A percentile compares a stretch with the other conserved stretches of the same genome.
Conservation (phyloP, 2,888 invertebrate species). For the Horisme vitalbata region DNA sequence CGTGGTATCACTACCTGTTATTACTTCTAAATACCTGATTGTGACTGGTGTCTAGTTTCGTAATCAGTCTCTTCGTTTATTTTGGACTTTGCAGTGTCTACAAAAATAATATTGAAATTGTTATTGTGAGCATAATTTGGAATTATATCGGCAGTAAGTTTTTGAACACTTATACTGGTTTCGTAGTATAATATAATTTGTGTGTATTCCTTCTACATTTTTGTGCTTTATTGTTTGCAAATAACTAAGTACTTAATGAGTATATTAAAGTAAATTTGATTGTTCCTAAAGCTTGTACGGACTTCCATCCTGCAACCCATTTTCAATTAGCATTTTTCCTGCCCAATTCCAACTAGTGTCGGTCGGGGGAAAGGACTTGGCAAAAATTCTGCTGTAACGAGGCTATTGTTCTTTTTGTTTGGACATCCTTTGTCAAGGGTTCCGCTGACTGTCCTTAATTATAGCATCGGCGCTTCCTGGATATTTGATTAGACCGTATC, state of each 20-base stretch:
- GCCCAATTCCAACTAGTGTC: slow-evolving; percentile 40
- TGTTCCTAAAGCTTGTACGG: too few species aligned
- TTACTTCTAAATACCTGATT: neutral
- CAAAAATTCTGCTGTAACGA: slow-evolving; percentile 66
- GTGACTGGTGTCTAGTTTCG: neutral
- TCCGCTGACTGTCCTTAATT: slow-evolving; percentile 56
- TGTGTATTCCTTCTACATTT: too few species aligned
- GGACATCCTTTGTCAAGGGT: slow-evolving; percentile 62
- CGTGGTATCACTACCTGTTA: slow-evolving; percentile 36
- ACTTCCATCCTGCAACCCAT: slow-evolving; percentile 46
- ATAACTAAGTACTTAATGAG: too few species aligned
- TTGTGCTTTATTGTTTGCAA: too few species aligned
- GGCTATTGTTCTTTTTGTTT: slow-evolving; percentile 74
- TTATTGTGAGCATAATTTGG: too few species aligned
- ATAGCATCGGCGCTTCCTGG: slow-evolving; percentile 59
- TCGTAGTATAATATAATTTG: too few species aligned
- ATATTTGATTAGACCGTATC: slow-evolving; percentile 48
- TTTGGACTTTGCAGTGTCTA: too few species aligned
- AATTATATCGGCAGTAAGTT: too few species aligned
- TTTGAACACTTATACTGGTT: too few species aligned
- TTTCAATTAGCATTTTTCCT: slow-evolving; percentile 65
- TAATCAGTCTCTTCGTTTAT: neutral
- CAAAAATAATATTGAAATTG: too few species aligned
- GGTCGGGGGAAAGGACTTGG: slow-evolving; percentile 40
- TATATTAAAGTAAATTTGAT: too few species aligned